Conservation (phyloP, 2,888 invertebrate genomes). For the Cyclophora albipunctata region DNA sequence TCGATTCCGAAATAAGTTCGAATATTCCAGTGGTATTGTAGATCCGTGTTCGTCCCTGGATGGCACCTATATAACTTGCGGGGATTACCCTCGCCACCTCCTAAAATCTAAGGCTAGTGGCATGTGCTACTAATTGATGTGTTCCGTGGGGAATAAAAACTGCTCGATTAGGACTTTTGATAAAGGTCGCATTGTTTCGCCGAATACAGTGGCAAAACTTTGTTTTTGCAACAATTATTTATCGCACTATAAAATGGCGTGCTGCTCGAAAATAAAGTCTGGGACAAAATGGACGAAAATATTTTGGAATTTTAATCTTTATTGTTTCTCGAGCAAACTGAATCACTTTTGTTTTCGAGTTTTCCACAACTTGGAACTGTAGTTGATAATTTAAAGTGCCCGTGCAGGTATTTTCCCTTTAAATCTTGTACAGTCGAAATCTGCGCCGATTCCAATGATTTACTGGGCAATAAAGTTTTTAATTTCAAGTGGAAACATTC, state of each 20-base stretch:
- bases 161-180: constrained; percentile 41
- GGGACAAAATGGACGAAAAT: constrained; percentile 28
- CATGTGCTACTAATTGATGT: constrained; percentile 66
- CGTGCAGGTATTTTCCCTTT: constrained; percentile 28
- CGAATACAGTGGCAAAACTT: constrained; percentile 15
- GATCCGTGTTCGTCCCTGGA: constrained; percentile 29
- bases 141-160: constrained; percentile 58
- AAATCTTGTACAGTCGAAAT: constrained; percentile 36
- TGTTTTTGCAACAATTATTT: constrained; percentile 19
- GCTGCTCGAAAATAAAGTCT: constrained; percentile 19
- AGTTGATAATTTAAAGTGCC: constrained; percentile 38
- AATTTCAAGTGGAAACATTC: constrained; percentile 48
- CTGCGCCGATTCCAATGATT: constrained; percentile 35
- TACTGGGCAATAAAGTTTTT: constrained; percentile 50
- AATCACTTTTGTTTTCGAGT: constrained; percentile 40
- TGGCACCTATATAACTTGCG: constrained; percentile 37
- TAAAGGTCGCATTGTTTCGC: constrained; percentile 15
- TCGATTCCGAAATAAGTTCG: constrained; percentile 21
- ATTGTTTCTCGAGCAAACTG: constrained; percentile 20
- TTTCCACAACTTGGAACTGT: constrained; percentile 23
- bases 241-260: constrained; percentile 15
- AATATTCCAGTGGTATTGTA: constrained; percentile 32
- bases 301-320: constrained; percentile 34
- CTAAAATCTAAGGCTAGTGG: constrained; percentile 51
- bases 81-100: constrained; percentile 46